Conservation (phyloP, 1,140 invertebrate genomes). For the Macrosteles quadrilineatus region DNA sequence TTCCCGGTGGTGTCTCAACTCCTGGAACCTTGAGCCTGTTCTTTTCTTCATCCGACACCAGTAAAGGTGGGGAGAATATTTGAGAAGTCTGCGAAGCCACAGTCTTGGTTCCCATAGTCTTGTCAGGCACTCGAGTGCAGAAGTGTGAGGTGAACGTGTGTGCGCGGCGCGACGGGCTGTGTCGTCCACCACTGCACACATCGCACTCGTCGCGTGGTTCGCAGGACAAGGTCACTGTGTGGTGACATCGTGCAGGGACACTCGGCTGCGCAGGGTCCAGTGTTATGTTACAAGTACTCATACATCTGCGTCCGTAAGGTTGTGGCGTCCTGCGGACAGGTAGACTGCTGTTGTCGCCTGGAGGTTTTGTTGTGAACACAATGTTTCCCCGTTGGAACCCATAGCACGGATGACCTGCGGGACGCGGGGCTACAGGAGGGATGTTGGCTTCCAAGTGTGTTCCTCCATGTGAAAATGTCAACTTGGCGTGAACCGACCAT, state of each 20-base stretch:
- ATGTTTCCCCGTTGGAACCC: conserved; percentile 58
- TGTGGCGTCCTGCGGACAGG: conserved; percentile 44
- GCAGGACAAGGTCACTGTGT: conserved; percentile 39
- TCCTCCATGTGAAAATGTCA: conserved; percentile 54
- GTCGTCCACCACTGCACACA: conserved; percentile 20
- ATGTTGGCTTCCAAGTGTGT: not conserved
- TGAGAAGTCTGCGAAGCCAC: conserved; percentile 57
- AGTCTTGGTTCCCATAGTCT: conserved; percentile 49
- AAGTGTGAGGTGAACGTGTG: conserved; percentile 50
- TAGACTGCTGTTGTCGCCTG: conserved; percentile 45
- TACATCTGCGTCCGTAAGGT: conserved; percentile 55
- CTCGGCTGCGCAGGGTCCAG: conserved; percentile 41
- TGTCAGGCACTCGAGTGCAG: conserved; percentile 50
- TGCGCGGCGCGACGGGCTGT: conserved; percentile 41
- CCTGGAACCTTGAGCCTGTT: not conserved
- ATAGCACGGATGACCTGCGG: conserved; percentile 38
- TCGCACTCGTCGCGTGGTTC: conserved; percentile 16
- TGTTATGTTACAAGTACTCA: conserved; percentile 69
- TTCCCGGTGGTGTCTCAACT: not conserved
- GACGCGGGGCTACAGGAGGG: conserved; percentile 21
- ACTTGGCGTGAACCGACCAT: conserved; percentile 63
- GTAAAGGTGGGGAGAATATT: not conserved
- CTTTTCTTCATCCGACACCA: not conserved
- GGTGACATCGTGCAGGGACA: conserved; percentile 27
- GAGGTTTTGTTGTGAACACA: conserved; percentile 53